Evolutionary conservation across 2,888 invertebrate genomes (phyloP).

Genomic region (Dicranocentrus wangi): DNA sequence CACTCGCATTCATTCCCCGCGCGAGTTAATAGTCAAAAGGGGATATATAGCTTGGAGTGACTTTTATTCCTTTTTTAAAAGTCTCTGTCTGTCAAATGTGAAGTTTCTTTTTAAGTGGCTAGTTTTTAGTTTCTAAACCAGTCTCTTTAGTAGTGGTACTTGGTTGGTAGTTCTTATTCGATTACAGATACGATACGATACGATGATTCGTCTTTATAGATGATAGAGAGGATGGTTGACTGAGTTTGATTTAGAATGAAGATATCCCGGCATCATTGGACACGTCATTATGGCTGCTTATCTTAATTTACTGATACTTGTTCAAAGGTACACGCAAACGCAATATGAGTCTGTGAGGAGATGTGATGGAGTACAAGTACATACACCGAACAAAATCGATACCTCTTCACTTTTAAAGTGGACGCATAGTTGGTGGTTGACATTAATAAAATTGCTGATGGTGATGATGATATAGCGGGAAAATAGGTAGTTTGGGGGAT

Average conservation of each 20-base stretch:
- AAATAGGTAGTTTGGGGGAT: neutral
- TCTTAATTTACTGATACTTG: constrained; percentile 37
- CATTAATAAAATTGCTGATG: constrained; percentile 37
- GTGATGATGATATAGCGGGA: constrained; percentile 19
- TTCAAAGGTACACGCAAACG: neutral
- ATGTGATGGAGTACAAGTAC: neutral
- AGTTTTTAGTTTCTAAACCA: constrained; percentile 26
- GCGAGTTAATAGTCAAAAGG: constrained; percentile 24
- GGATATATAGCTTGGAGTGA: constrained; percentile 32
- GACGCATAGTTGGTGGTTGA: constrained; percentile 21
- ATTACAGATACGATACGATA: too few species aligned
- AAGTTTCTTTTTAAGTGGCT: constrained; percentile 29
- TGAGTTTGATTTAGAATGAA: constrained; percentile 40
- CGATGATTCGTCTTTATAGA: too few species aligned
- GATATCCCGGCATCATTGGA: constrained; percentile 41
- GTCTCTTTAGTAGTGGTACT: neutral
- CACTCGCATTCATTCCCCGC: constrained; percentile 16
- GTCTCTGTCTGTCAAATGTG: constrained; percentile 31
- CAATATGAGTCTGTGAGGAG: neutral
- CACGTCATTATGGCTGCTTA: constrained; percentile 33
- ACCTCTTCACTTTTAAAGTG: neutral
- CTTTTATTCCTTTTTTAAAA: constrained; percentile 29
- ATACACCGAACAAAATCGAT: neutral
- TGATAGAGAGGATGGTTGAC: neutral
- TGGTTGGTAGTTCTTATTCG: too few species aligned